These are phyloP conservation scores for Colletes collaris DNA, from an alignment of 2,888 invertebrate species.

Conservation along the genomic window DNA sequence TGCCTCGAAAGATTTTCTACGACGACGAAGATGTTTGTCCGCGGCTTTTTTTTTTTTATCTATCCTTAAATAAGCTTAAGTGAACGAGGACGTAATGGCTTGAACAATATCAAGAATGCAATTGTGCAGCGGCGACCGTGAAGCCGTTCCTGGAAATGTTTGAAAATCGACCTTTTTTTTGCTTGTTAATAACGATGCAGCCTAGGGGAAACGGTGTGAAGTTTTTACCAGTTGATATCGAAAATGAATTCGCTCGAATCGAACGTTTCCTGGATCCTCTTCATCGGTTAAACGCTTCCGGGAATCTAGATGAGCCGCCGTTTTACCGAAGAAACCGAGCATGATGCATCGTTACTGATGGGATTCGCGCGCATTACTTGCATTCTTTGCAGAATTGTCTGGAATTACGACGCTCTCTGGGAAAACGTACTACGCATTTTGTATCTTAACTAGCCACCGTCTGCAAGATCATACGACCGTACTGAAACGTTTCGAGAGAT, in stretches of 20 bases:
- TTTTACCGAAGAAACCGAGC: conserved; percentile 6
- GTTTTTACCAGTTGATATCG: not conserved
- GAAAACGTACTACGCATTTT: not conserved
- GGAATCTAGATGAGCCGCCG: conserved; percentile 23
- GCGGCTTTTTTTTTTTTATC: no score
- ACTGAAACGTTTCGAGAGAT: no score
- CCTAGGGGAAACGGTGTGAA: not conserved
- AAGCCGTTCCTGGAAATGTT: conserved; percentile 29
- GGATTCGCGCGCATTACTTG: conserved; percentile 17
- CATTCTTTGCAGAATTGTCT: conserved; percentile 29
- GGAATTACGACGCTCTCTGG: not conserved
- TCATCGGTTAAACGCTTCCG: conserved; percentile 19
- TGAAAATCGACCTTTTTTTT: conserved; percentile 19
- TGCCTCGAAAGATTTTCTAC: not conserved
- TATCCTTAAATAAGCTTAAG: not conserved
- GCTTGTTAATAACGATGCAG: not conserved
- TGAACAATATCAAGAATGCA: conserved; percentile 27
- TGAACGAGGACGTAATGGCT: not conserved
- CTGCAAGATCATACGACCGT: no score
- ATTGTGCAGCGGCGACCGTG: conserved; percentile 25
- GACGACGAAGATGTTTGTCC: no score
- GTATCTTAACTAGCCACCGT: not conserved
- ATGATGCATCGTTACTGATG: conserved; percentile 20
- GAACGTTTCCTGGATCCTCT: not conserved
- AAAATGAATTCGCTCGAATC: conserved; percentile 7